Evolutionary conservation across 2,113 vertebrate genomes (phyloP), one percentile per base, ranked within the genome.

Genomic region (Elaphurus davidianus): DNA sequence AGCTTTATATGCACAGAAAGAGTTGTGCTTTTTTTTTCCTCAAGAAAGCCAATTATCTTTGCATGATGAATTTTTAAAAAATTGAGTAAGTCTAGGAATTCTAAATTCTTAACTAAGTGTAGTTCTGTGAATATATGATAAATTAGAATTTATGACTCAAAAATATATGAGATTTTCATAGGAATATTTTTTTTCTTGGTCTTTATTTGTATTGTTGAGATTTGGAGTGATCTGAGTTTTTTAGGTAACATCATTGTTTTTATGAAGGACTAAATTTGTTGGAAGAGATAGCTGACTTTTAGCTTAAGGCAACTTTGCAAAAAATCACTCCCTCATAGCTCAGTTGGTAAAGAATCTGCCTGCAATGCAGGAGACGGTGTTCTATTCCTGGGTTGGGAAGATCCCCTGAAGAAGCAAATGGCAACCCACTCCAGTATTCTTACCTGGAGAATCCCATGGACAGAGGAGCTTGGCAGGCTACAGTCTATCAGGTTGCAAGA

Each of bases 201-300:
- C 8, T 84, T 87, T 78, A 74, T 60, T 60, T 83, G 12, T n/a
- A 57, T 78, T 94, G 14, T 47, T 88, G 30, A 71, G 54, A 94
- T 82, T 59, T 92, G 78, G 47, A 57, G 23, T 64, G 3, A 59
- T 83, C 64, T 82, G 5, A 45, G 1, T 83, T 91, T 95, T 96
- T 30, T 88, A 89, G 60, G 85, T 19, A 79, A 55, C 2, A 33
- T 30, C 7, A 5, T 83, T 57, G 10, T 59, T 95, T 43, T 90
- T 60, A 79, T 57, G 30, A 40, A 52, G 59, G 40, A 95, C 13
- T 94, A 64, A 96, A 57, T 95, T 93, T 97, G 52, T 94, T 86
- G 57, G 16, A 92, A 59, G 17, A 90, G 25, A 87, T 27, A 91
- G 28, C 40, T 96, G n/a, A 95, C 30, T 83, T 92, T 82, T 81